These are phyloP conservation scores for Tupaia chinensis DNA, from an alignment of 2,113 vertebrate genomes.

Conservation along the genomic window DNA sequence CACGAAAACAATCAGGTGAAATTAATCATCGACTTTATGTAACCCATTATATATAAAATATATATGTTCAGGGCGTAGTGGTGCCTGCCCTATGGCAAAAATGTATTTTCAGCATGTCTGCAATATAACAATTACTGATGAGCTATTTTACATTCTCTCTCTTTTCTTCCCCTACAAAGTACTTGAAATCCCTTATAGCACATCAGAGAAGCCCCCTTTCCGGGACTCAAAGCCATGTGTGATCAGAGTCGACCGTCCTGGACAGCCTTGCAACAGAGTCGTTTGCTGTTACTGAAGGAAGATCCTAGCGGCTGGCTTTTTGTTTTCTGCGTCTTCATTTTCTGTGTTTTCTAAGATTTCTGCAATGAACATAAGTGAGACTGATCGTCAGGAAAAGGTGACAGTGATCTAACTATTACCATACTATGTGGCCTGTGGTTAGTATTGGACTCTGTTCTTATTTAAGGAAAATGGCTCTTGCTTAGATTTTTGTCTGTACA, in stretches of 20 bases:
- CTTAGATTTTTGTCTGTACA: accelerated
- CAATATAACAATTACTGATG: background rate
- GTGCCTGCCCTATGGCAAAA: background rate
- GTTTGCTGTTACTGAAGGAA: background rate
- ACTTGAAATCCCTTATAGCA: accelerated
- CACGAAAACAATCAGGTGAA: background rate
- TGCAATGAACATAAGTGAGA: background rate
- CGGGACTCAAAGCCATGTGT: background rate
- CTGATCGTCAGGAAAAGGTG: background rate
- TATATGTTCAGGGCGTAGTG: background rate
- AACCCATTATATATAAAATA: background rate
- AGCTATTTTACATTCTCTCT: background rate
- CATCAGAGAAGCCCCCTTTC: background rate
- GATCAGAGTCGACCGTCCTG: accelerated
- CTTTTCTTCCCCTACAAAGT: accelerated
- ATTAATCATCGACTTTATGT: background rate
- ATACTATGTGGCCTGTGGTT: accelerated
- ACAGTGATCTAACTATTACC: too few relatives aligned
- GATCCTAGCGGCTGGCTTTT: accelerated
- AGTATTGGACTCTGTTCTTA: accelerated
- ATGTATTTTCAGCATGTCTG: background rate
- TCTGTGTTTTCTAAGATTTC: background rate
- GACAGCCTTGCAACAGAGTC: background rate
- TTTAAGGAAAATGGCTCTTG: background rate
- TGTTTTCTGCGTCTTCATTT: background rate